phyloP scores from a whole-genome alignment of 2,888 invertebrate species.

The Mesorhabditis spiculigera region DNA sequence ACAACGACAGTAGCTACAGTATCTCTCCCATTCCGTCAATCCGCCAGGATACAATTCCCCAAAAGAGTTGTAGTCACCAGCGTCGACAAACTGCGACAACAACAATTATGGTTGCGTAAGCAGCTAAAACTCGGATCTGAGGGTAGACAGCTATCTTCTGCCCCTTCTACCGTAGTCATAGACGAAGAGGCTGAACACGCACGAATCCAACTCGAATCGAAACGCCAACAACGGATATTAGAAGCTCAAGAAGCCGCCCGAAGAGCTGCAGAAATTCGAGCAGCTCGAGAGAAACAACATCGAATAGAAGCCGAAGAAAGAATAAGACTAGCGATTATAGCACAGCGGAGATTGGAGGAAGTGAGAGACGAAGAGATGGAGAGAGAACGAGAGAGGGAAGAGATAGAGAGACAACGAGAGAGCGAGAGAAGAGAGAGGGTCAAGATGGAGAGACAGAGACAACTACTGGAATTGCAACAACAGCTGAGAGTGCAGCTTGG shows the following conservation, averaged over 20 bases:
- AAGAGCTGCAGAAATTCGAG: no score
- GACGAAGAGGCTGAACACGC: no score
- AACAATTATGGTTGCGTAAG: neutral
- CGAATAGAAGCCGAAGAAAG: neutral
- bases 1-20: slow-evolving; percentile 5
- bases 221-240: no score
- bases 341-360: no score
- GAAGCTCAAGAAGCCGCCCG: no score
- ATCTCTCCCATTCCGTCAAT: neutral
- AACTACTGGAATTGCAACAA: slow-evolving; percentile 9
- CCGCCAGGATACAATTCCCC: neutral
- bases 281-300: neutral
- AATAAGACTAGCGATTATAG: neutral
- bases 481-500: neutral
- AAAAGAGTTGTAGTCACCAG: neutral
- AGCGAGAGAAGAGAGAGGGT: neutral
- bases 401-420: neutral
- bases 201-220: no score
- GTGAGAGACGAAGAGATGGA: neutral
- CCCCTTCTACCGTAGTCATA: no score
- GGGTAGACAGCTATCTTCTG: neutral
- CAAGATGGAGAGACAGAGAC: slow-evolving; percentile 2
- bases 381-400: neutral
- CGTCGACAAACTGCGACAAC: neutral
- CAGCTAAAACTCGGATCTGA: neutral